Evolutionary conservation across 1,140 invertebrate genomes (phyloP).

Genomic region (Bombus haemorrhoidalis): DNA sequence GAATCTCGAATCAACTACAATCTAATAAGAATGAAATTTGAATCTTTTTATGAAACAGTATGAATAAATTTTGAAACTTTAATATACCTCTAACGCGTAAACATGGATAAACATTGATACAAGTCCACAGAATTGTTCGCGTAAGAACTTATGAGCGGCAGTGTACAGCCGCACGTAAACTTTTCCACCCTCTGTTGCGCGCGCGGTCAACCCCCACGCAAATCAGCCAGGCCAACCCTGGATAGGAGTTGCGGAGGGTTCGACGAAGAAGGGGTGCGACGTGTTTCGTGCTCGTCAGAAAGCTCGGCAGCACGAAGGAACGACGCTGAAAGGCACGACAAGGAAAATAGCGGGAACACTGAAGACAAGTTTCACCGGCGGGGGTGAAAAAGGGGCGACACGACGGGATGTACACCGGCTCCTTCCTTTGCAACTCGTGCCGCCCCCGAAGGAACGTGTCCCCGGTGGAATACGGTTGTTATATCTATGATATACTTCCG

Average conservation of each 20-base stretch:
- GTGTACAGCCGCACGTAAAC: neutral
- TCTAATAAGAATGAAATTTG: too few species aligned
- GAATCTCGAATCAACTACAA: too few species aligned
- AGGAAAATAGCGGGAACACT: slow-evolving; percentile 8
- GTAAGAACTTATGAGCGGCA: neutral
- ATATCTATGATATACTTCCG: slow-evolving; percentile 14
- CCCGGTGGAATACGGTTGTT: slow-evolving; percentile 10
- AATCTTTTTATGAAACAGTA: too few species aligned
- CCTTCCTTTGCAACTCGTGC: neutral
- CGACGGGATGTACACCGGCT: neutral
- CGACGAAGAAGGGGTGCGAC: neutral
- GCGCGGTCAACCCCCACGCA: slow-evolving; percentile 24
- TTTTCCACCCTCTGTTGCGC: slow-evolving; percentile 8
- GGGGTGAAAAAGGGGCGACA: neutral
- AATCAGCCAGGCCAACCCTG: neutral
- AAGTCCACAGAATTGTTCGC: neutral
- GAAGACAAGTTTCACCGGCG: too few species aligned
- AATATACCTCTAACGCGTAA: too few species aligned
- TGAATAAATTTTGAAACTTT: too few species aligned
- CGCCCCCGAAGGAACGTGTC: neutral
- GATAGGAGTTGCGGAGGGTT: neutral
- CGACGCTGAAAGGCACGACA: neutral
- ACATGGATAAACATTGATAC: neutral
- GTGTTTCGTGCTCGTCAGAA: neutral
- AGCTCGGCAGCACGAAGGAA: neutral